Base-by-base conservation (phyloP, 2,113 vertebrate species). In the Phylloscopus whistleri region DNA sequence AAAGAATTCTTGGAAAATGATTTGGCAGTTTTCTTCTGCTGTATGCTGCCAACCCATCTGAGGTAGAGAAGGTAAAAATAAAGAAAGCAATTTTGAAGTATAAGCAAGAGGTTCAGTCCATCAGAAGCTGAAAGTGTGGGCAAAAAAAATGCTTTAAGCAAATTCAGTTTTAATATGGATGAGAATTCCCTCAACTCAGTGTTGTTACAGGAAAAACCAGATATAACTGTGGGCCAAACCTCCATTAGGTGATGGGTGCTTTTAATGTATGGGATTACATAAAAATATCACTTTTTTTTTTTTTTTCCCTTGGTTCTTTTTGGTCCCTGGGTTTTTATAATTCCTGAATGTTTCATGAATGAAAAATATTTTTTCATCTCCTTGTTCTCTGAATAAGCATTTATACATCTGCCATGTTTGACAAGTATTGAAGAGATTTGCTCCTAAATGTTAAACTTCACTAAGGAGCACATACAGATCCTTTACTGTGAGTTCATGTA, bases 61-160 rank as follows among this genome's bases (percentile, higher is more conserved):
- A 66, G 52, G n/a, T 28, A 19, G 52, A 75, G 67, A 44, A 39
- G 2, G 23, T 20, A 9, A 82, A 88, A 79, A 35, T 26, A 26
- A 21, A 18, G 1, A 18, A 30, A 55, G 1, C 4, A 3, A 22
- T 56, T 69, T 17, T 21, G 9, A 59, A 63, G 4, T 18, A 11
- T 37, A 48, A 60, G 84, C 1, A 2, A 59, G 9, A 75, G 3
- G 30, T 13, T 41, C 7, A 17, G 22, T 18, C 9, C 11, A 49
- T 31, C 7, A 66, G 37, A 84, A 66, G 1, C 4, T 6, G 5
- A 46, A 89, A 26, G 1, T 24, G 9, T 16, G 10, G 13, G 9
- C 0, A 15, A 17, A 37, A 46, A n/a, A 51, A 21, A 17, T 5
- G 3, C 2, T 44, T 48, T 23, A 26, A 48, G 3, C 1, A 60